Evolutionary conservation across 2,888 invertebrate genomes (phyloP), one percentile per base, ranked within the genome.

Genomic region (Hirtodrosophila histrioides): DNA sequence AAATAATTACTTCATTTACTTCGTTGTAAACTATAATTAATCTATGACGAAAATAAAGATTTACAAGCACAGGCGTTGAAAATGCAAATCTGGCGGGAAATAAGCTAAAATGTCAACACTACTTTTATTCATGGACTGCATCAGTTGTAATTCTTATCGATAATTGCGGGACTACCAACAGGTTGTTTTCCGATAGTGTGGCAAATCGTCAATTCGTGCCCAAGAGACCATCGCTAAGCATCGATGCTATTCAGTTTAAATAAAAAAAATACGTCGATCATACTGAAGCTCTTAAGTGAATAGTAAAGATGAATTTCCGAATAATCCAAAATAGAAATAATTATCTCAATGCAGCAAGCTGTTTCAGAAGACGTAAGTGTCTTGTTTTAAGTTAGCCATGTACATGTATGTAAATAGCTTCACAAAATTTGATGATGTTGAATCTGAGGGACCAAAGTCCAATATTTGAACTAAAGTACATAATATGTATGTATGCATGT

Each of bases 371-470:
- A 49, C 66, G 81, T 82, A 58, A 79, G 78, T 78, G 11, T 1
- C 11, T n/a, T 27, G 0, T 11, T 17, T 17, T 17, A 17, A 17
- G 27, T 2, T 1, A 10, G 6, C 1, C 3, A 2, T n/a, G 9
- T 4, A 27, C 6, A 5, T 5, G 17, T 7, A 1, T 3, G 7
- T 1, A 9, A n/a, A 50, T 6, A n/a, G n/a, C 0, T 23, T 11
- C 35, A 17, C 29, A 12, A 40, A 36, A 40, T 43, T 45, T 36
- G 57, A 44, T 50, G 11, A 46, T 44, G 60, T 39, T 51, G 39
- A 63, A 58, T 51, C 45, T 37, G 40, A 46, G 48, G 33, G 79
- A 54, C 68, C 81, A 86, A 81, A 81, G 81, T 81, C 80, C 86
- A 86, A 73, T 41, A 64, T 51, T 37, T 62, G 43, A 53, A 29